Evolutionary conservation across 2,797 vertebrate genomes (phyloP), one percentile per base, ranked within the genome.

Genomic region (Channa striata): DNA sequence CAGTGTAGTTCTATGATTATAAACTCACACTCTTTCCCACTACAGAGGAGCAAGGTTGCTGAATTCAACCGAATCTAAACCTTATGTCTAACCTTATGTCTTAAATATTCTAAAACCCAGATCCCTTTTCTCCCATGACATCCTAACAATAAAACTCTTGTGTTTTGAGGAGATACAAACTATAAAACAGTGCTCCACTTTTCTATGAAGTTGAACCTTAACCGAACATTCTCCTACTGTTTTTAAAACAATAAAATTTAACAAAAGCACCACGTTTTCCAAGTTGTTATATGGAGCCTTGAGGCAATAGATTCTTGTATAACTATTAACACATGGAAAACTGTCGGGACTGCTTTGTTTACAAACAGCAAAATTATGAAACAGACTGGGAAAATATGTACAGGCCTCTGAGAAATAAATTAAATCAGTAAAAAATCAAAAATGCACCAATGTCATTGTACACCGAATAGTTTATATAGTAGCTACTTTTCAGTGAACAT

Each of bases 281-380:
- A 54, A 51, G 34, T 66, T 84, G 71, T 85, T 88, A 82, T 77
- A 16, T 56, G 48, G n/a, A 62, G 40, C 59, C 71, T 59, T 52
- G 36, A 64, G 67, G 63, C 42, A 47, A 80, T 49, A 19, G 12
- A 9, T 74, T 77, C 57, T 71, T 72, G 69, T 75, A 72, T 90
- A 85, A 89, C 87, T 78, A 85, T 83, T 72, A 88, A 83, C 87
- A 90, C 72, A 87, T 88, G 87, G 73, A 37, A 80, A 77, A 85
- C 62, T 74, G 59, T 58, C 74, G 56, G 20, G 67, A 64, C 39
- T 40, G 30, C 40, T 76, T 81, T 66, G 68, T 59, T 62, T 66
- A 60, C 81, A 75, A 81, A 87, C 57, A 68, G 36, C 20, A 62
- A 17, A 49, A 44, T 67, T 52, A 59, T 84, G 25, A 57, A 66